Evolutionary conservation across 1,140 invertebrate species (phyloP), one percentile per base, ranked within the genome.

Genomic region (Drusus annulatus): DNA sequence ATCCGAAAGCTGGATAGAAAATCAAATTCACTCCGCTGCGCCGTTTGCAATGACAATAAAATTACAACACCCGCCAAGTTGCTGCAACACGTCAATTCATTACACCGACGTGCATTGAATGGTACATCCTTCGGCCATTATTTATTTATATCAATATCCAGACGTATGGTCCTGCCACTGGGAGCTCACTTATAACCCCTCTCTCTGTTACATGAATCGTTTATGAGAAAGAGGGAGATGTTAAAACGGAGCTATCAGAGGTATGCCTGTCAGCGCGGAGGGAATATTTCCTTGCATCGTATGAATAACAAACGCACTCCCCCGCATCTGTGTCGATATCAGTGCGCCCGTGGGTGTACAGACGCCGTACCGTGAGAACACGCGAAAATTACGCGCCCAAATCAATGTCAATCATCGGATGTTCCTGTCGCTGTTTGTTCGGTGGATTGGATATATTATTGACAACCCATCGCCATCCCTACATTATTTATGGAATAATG

Each of bases 111-210:
- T 76, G 79, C 2, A 76, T 31, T n/a, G 79, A 80, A 76, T 76
- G 51, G 21, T 80, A 68, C 68, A 73, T 58, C 68, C 63, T 58
- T 17, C 31, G 51, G 52, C 65, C 74, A 45, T 52, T 62, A 28
- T 68, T 80, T 80, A 76, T 80, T 76, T 76, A 76, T 80, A 76
- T 69, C 79, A 45, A 76, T 76, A 74, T 74, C 63, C 63, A 23
- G 21, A 68, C 28, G 56, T 10, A 21, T 60, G 17, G 19, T 45
- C 36, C 36, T 45, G 36, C 36, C 10, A 45, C 36, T 13, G 36
- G 13, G 36, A 45, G 36, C 8, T 45, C 36, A 1, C 10, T 13
- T 13, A 10, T 45, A 45, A 45, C 36, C 36, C 36, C 36, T 45
- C 36, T 45, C 1, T 45, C 36, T 13, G 36, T 45, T 13, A 45